These are phyloP conservation scores for Tyto alba DNA, from an alignment of 2,113 vertebrate genomes.

Conservation along the genomic window DNA sequence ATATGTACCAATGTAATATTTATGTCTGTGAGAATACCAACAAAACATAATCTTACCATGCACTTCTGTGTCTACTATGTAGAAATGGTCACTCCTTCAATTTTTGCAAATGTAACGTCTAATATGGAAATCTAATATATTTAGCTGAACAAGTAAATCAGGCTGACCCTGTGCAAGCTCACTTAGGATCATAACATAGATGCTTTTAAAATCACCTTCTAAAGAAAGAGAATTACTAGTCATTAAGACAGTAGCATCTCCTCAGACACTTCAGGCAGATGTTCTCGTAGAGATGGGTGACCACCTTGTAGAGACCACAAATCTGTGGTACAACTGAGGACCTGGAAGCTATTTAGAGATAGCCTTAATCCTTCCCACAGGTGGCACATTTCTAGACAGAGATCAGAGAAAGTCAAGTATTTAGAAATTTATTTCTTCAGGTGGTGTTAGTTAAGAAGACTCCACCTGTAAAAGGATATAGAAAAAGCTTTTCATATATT, in stretches of 20 bases:
- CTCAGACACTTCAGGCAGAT: not conserved
- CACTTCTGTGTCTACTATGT: not conserved
- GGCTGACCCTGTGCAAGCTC: not conserved
- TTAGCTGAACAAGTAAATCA: not conserved
- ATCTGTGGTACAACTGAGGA: not conserved
- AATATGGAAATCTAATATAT: not conserved
- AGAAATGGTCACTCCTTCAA: not conserved
- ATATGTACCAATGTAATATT: not conserved
- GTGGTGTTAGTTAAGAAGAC: not conserved
- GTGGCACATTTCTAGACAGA: not conserved
- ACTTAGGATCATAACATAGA: not conserved
- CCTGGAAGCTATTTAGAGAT: not conserved
- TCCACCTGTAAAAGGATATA: not conserved
- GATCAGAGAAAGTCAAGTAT: not conserved
- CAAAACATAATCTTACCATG: not conserved
- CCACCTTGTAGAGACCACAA: not conserved
- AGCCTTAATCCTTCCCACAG: not conserved
- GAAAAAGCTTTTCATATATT: not conserved
- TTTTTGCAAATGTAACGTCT: not conserved
- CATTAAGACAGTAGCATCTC: not conserved
- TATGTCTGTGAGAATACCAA: not conserved
- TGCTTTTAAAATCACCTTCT: not conserved
- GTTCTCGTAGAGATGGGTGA: not conserved
- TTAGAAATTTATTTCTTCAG: not conserved
- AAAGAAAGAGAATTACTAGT: not conserved